Conservation (phyloP, 2,797 vertebrate species). For the Hafferia zeledoni region DNA sequence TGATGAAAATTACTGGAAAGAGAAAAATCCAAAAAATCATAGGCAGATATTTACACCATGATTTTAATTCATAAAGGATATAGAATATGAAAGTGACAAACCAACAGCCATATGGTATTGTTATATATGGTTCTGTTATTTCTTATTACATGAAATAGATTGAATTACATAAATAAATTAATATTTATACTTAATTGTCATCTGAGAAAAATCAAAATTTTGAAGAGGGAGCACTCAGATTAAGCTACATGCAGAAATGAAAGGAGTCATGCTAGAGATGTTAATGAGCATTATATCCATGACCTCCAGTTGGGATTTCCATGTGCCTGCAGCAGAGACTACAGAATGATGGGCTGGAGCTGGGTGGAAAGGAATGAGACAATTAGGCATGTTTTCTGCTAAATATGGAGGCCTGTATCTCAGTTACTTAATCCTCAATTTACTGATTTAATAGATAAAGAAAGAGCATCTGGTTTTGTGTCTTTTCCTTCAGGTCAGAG, state of each 20-base stretch:
- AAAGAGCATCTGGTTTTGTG: not conserved
- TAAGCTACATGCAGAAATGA: not conserved
- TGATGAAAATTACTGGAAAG: not conserved
- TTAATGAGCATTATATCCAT: not conserved
- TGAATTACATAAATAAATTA: not conserved
- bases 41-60: not conserved
- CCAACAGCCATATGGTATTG: fast-evolving
- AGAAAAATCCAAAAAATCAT: not conserved
- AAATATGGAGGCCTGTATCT: not conserved
- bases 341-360: not conserved
- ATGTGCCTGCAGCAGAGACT: not conserved
- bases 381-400: not conserved
- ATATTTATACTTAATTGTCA: not conserved
- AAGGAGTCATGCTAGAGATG: not conserved
- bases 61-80: not conserved
- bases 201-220: not conserved
- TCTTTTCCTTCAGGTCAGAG: not conserved
- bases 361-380: not conserved
- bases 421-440: not conserved
- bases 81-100: not conserved
- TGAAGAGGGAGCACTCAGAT: not conserved
- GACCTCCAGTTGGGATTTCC: not conserved
- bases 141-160: not conserved
- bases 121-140: not conserved
- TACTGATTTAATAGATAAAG: not conserved